Conservation (phyloP, 2,888 invertebrate genomes). For the Drosophila helvetica region DNA sequence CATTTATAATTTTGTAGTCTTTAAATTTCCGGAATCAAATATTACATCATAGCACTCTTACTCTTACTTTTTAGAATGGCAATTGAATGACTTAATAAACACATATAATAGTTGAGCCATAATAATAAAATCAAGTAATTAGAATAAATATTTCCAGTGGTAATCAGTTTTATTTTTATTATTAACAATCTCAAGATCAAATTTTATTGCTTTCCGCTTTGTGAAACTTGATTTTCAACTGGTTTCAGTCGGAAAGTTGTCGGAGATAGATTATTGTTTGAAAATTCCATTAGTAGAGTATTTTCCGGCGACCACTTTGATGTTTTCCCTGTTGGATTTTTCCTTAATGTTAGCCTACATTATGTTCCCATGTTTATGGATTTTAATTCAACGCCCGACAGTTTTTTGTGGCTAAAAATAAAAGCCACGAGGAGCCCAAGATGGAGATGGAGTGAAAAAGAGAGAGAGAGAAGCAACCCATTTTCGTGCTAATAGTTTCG, state of each 20-base stretch:
- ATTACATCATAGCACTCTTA: neutral
- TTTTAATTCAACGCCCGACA: constrained; percentile 52
- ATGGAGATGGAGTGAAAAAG: constrained; percentile 22
- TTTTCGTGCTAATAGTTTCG: constrained; percentile 63
- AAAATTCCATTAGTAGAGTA: constrained; percentile 23
- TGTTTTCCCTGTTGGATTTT: constrained; percentile 10
- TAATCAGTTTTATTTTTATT: neutral
- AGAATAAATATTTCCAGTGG: neutral
- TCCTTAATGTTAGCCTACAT: constrained; percentile 42
- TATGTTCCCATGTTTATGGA: constrained; percentile 42
- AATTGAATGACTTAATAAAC: neutral
- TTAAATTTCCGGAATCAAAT: too few species aligned
- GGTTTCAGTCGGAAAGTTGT: too few species aligned
- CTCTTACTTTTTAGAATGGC: neutral
- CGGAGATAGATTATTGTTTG: neutral
- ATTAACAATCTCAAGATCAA: neutral
- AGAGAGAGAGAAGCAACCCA: constrained; percentile 30
- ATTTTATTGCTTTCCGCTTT: neutral
- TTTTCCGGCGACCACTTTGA: constrained; percentile 15
- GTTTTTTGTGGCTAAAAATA: constrained; percentile 65
- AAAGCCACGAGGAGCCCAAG: constrained; percentile 37
- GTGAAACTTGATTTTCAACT: neutral
- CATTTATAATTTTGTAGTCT: too few species aligned
- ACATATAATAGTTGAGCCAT: neutral
- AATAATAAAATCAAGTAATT: neutral